Evolutionary conservation across 2,888 invertebrate genomes (phyloP), one percentile per base, ranked within the genome.

Genomic region (Pollenia amentaria): DNA sequence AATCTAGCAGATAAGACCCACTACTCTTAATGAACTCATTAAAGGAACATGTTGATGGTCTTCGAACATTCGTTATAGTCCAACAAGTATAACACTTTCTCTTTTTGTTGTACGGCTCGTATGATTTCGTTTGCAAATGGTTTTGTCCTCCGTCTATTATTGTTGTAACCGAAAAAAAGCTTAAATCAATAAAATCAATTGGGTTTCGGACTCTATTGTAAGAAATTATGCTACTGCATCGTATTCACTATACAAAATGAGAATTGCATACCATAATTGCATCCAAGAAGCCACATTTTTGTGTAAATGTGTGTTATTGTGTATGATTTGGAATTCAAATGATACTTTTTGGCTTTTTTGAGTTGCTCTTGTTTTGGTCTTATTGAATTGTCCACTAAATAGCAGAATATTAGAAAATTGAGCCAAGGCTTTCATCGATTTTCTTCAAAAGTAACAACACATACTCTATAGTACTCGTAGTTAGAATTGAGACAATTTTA

Each of bases 301-400:
- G 11, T 65, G 46, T 65, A 14, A 55, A 81, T 51, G 38, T 46
- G 40, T 73, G 51, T 57, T 51, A 18, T 38, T 7, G 9, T 42
- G 62, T 65, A 53, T 44, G 29, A 64, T 38, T 70, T 53, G 65
- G 18, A 29, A 44, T 55, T 55, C 12, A 67, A 70, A 18, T 53
- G 53, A 55, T 69, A 75, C 44, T 67, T 62, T 60, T 76, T 42
- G 48, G 48, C 42, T 51, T 70, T 82, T 29, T 29, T 76, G 51
- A 11, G 44, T 72, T 18, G 11, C 14, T 44, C 29, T 53, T 64
- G 55, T 70, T 18, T 12, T 10, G 16, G 6, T 53, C 14, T 67
- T 57, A 84, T 78, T 60, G 60, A 84, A 78, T 62, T 73, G 73
- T 73, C 78, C 76, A 78, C 73, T 70, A 44, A 69, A 84, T 78